These are phyloP conservation scores for Chalcosyrphus nemorum DNA, from an alignment of 2,888 invertebrate genomes.

Conservation along the genomic window DNA sequence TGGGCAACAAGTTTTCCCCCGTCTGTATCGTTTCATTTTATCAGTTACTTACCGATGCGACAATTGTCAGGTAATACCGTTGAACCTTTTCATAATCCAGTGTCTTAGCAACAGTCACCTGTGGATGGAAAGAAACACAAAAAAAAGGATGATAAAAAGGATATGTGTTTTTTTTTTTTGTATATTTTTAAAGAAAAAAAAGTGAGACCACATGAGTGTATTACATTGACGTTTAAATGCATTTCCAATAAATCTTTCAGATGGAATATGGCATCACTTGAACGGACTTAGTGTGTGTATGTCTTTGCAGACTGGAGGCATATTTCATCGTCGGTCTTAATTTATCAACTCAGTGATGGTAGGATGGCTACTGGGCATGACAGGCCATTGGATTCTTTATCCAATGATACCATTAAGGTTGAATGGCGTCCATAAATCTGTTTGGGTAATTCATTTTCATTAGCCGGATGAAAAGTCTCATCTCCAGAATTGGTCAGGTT, in stretches of 20 bases:
- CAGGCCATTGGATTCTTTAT: conserved; percentile 59
- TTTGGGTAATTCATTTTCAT: conserved; percentile 72
- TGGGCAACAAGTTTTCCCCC: conserved; percentile 21
- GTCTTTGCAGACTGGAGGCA: conserved; percentile 31
- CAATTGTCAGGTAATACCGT: conserved; percentile 92
- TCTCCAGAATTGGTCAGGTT: conserved; percentile 30
- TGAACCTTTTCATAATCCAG: conserved; percentile 94
- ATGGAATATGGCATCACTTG: conserved; percentile 44
- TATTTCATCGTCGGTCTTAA: conserved; percentile 67
- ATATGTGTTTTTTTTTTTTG: conserved; percentile 18
- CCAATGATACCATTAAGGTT: conserved; percentile 69
- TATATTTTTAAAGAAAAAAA: conserved; percentile 18
- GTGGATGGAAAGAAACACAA: conserved; percentile 59
- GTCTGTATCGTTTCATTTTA: conserved; percentile 32
- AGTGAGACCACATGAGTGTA: conserved; percentile 66
- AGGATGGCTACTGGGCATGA: conserved; percentile 49
- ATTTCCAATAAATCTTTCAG: conserved; percentile 66
- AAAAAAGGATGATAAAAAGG: conserved; percentile 11
- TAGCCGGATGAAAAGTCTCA: conserved; percentile 61
- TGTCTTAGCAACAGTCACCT: conserved; percentile 91
- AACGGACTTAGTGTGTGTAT: neutral
- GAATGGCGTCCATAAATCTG: conserved; percentile 69
- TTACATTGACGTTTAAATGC: conserved; percentile 55
- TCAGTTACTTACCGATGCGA: conserved; percentile 90
- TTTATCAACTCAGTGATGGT: conserved; percentile 62